Conservation (phyloP, 2,888 invertebrate species). For the Pegoplata infirma region DNA sequence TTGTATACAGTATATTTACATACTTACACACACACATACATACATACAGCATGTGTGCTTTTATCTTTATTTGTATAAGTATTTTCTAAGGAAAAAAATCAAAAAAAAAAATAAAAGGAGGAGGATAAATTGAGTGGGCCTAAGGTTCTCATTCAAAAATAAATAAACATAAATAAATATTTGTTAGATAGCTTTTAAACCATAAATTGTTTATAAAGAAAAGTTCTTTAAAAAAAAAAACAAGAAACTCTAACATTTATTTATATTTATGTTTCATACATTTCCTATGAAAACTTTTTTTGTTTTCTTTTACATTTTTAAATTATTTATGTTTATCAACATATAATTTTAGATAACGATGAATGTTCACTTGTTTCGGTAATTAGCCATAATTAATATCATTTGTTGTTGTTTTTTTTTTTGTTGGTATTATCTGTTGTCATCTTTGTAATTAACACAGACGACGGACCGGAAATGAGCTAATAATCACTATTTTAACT, state of each 20-base stretch:
- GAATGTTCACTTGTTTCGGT: constrained; percentile 9
- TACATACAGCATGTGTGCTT: too few species aligned
- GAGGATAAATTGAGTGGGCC: neutral
- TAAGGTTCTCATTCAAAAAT: neutral
- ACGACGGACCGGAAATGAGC: constrained; percentile 32
- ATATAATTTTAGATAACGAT: neutral
- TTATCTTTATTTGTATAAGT: neutral
- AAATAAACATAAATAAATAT: constrained; percentile 26
- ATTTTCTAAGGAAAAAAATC: neutral
- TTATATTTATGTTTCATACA: neutral
- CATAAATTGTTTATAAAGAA: constrained; percentile 31
- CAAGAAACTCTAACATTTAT: neutral
- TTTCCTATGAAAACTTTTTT: neutral
- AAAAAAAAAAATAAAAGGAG: neutral
- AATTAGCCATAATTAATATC: constrained; percentile 37
- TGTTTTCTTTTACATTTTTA: neutral
- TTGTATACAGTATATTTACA: too few species aligned
- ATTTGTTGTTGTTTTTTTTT: too few species aligned
- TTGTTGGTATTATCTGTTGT: constrained; percentile 48
- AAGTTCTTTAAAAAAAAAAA: neutral
- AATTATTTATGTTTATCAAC: neutral
- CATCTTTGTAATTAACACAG: constrained; percentile 52
- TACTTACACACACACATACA: neutral
- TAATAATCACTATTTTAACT: constrained; percentile 49
- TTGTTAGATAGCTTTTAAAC: constrained; percentile 23